A percentile compares a stretch with the other conserved stretches of the same genome.
Evolutionary conservation across 2,113 vertebrate species (phyloP).

Genomic region (Dinomys branickii): DNA sequence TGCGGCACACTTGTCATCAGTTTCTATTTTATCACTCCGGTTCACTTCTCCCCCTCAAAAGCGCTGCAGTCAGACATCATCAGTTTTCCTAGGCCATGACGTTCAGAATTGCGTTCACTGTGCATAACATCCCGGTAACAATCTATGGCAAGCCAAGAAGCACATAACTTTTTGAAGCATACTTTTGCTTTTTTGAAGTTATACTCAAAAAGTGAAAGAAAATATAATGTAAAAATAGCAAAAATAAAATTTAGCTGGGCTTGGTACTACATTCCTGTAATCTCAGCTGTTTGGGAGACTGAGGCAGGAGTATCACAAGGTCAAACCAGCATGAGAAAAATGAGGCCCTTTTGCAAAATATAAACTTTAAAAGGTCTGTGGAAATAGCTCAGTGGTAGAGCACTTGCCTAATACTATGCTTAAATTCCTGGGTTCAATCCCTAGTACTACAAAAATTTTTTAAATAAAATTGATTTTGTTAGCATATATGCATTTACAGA

Average conservation of each 20-base stretch:
- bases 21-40: not conserved
- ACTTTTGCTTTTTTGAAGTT: slow-evolving; percentile 2
- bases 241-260: not conserved
- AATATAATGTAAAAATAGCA: not conserved
- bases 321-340: not conserved
- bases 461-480: not conserved
- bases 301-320: not conserved
- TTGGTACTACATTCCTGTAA: not conserved
- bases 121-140: rapidly evolving
- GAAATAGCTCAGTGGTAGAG: not conserved
- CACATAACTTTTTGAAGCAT: not conserved
- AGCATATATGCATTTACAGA: not conserved
- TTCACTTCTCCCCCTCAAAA: not conserved
- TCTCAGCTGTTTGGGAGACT: not conserved
- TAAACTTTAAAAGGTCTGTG: not conserved
- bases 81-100: not conserved
- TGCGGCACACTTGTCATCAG: not conserved
- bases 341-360: not conserved
- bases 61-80: not conserved
- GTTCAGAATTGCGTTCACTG: not conserved
- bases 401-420: not conserved
- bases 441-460: not conserved
- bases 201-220: not conserved
- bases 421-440: not conserved
- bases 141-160: not conserved